These are phyloP conservation scores for Stegostoma tigrinum DNA, from an alignment of 2,113 vertebrate species.

Conservation along the genomic window DNA sequence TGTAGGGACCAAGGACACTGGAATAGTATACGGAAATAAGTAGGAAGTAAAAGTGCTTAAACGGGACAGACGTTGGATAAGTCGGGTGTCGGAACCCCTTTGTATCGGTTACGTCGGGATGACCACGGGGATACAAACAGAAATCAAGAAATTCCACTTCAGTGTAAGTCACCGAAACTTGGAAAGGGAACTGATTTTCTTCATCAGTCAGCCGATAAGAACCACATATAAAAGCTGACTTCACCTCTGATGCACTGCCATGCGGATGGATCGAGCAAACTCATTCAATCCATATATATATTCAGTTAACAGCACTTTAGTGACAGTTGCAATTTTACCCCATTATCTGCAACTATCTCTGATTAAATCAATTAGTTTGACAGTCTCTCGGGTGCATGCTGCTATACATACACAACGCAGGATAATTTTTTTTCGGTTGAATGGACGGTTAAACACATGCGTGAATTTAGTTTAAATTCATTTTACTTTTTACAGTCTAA, in stretches of 20 bases:
- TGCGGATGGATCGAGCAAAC: conserved; percentile 18
- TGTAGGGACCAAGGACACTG: no score
- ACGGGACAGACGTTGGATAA: no score
- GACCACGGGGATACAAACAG: conserved; percentile 45
- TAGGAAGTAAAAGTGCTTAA: no score
- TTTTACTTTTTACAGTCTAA: conserved; percentile 53
- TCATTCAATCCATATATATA: conserved; percentile 45
- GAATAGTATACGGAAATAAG: no score
- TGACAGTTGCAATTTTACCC: conserved; percentile 75
- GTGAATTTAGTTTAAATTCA: conserved; percentile 50
- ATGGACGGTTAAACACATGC: conserved; percentile 58
- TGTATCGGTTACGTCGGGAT: no score
- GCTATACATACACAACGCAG: conserved; percentile 72
- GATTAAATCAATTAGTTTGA: conserved; percentile 69
- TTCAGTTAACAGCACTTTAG: conserved; percentile 66
- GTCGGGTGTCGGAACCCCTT: no score
- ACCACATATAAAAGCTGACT: conserved; percentile 11
- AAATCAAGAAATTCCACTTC: conserved; percentile 44
- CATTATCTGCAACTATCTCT: conserved; percentile 88
- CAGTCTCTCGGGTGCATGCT: conserved; percentile 70
- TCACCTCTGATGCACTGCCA: conserved; percentile 21
- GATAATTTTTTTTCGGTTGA: conserved; percentile 46
- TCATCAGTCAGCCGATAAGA: conserved; percentile 44
- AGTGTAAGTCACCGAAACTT: conserved; percentile 48
- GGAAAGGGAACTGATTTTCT: conserved; percentile 47